phyloP scores from a whole-genome alignment of 1,140 invertebrate genomes.

The Coelopa frigida region DNA sequence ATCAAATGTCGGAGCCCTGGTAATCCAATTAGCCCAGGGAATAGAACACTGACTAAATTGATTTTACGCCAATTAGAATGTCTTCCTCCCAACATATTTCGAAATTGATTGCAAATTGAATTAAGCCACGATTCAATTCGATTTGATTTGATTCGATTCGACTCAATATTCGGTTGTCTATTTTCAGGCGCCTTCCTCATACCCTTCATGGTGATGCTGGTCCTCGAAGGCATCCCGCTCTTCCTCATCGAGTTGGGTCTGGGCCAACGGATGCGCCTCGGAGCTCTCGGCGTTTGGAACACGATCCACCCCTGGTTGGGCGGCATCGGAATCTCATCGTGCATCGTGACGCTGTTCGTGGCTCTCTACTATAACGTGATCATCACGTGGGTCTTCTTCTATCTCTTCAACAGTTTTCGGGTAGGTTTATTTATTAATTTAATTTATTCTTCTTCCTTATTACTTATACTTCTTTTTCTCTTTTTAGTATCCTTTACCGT shows the following conservation, averaged over 20 bases:
- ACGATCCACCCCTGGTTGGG: conserved; percentile 88
- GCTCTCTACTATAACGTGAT: conserved; percentile 97
- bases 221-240: conserved; percentile 86
- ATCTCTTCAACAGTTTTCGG: conserved; percentile 82
- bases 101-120: no score
- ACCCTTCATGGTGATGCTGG: conserved; percentile 90
- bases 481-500: conserved; percentile 66
- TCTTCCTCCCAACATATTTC: no score
- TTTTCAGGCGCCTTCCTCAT: conserved; percentile 88
- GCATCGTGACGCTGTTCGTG: conserved; percentile 86
- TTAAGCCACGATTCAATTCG: no score
- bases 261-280: conserved; percentile 81
- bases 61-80: no score
- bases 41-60: no score
- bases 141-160: no score
- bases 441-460: not conserved
- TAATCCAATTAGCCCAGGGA: no score
- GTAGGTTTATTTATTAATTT: conserved; percentile 48
- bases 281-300: conserved; percentile 89
- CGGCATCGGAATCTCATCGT: conserved; percentile 81
- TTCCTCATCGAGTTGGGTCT: conserved; percentile 93
- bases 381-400: conserved; percentile 97
- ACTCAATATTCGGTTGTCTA: no score
- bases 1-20: no score
- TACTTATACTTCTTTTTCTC: conserved; percentile 12